phyloP scores from a whole-genome alignment of 2,797 vertebrate genomes.

The Hydrocynus forskahlii region DNA sequence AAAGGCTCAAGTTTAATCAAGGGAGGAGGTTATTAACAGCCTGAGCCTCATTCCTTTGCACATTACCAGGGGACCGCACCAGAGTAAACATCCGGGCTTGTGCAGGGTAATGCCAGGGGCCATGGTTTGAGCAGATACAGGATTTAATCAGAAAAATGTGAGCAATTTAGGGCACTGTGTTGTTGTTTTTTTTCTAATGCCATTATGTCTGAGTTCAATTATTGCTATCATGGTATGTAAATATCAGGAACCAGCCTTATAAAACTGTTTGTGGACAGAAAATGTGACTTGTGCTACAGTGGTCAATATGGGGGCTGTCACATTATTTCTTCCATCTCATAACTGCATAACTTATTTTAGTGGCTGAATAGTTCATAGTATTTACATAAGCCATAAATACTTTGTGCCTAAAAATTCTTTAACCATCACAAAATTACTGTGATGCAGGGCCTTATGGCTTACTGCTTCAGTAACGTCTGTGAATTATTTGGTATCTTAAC shows the following conservation, averaged over 20 bases:
- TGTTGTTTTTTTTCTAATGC: constrained; percentile 43
- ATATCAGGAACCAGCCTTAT: not conserved
- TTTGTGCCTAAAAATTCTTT: no score
- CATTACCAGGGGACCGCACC: constrained; percentile 12
- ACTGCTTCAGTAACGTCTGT: no score
- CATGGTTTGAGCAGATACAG: constrained; percentile 1
- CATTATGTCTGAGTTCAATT: not conserved
- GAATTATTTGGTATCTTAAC: no score
- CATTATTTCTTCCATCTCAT: no score
- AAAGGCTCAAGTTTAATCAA: constrained; percentile 31
- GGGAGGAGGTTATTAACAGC: constrained; percentile 17
- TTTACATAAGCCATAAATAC: no score
- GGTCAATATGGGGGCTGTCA: no score
- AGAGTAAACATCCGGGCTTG: constrained; percentile 27
- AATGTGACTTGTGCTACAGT: not conserved
- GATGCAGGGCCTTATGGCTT: no score
- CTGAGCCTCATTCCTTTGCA: not conserved
- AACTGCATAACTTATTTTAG: no score
- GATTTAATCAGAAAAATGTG: constrained; percentile 58
- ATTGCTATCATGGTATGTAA: not conserved
- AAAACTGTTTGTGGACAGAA: not conserved
- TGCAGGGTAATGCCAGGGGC: constrained; percentile 6
- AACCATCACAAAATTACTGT: no score
- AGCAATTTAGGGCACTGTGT: constrained; percentile 66
- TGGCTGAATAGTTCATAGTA: no score